These are phyloP conservation scores for Sylvia borin DNA, from an alignment of 2,797 vertebrate genomes.

Conservation along the genomic window DNA sequence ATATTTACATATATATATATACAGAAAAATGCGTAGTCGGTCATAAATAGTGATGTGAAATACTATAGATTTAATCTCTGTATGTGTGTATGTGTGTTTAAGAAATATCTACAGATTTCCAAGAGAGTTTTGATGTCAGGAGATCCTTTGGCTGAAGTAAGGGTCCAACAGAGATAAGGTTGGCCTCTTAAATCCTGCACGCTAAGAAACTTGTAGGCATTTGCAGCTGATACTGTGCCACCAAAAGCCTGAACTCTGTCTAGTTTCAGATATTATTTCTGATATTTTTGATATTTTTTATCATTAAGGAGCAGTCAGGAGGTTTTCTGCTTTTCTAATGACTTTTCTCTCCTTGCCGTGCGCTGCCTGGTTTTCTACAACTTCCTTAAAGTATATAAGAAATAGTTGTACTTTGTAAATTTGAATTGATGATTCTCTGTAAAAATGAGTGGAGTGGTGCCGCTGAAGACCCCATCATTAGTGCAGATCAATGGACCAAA, in stretches of 20 bases:
- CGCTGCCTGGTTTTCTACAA: neutral
- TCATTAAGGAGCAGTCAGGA: neutral
- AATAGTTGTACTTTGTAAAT: neutral
- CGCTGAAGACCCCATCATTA: neutral
- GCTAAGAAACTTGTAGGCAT: neutral
- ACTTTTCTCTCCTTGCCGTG: neutral
- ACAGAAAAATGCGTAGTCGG: neutral
- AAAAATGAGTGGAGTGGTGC: neutral
- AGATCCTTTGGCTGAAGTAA: neutral
- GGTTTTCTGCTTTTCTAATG: neutral
- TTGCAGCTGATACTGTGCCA: neutral
- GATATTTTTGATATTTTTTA: neutral
- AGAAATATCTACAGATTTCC: neutral
- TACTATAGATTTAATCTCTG: no score
- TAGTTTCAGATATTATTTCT: neutral
- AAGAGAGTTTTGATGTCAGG: neutral
- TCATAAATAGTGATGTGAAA: neutral
- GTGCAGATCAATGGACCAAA: neutral
- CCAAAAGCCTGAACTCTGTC: neutral
- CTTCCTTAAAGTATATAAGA: neutral
- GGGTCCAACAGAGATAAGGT: neutral
- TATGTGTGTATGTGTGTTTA: neutral
- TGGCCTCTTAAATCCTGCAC: neutral
- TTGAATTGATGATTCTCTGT: neutral
- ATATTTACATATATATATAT: neutral